Evolutionary conservation across 2,888 invertebrate species (phyloP).

Genomic region (Heliconius hortense): DNA sequence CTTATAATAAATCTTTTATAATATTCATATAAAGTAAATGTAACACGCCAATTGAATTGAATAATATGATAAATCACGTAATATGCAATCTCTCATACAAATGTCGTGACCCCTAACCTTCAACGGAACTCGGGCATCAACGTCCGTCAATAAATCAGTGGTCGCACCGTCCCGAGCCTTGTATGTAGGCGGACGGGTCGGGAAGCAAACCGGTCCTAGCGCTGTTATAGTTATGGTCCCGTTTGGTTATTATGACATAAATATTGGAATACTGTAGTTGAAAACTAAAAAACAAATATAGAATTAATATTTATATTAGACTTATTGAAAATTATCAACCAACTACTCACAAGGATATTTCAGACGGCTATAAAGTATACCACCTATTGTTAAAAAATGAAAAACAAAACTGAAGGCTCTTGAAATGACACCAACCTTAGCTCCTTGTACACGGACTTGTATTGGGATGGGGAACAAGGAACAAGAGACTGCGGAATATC

Average conservation of each 20-base stretch:
- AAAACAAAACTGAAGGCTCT: slow-evolving; percentile 17
- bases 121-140: slow-evolving; percentile 41
- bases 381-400: background rate
- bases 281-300: background rate
- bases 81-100: slow-evolving; percentile 8
- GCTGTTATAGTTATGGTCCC: slow-evolving; percentile 29
- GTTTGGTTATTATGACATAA: slow-evolving; percentile 19
- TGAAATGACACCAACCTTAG: slow-evolving; percentile 16
- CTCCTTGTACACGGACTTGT: background rate
- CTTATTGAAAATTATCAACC: background rate
- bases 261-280: background rate
- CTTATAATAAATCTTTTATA: background rate
- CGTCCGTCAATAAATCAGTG: slow-evolving; percentile 40
- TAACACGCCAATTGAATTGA: background rate
- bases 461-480: background rate
- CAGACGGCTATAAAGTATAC: slow-evolving; percentile 6
- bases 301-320: background rate
- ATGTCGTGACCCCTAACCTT: slow-evolving; percentile 34
- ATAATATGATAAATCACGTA: slow-evolving; percentile 13
- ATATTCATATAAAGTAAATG: background rate
- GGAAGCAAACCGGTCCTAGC: slow-evolving; percentile 56
- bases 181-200: slow-evolving; percentile 52
- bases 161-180: slow-evolving; percentile 45
- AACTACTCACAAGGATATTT: background rate
- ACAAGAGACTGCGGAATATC: background rate